phyloP scores from a whole-genome alignment of 1,140 invertebrate species.

The Drosophila subobscura region DNA sequence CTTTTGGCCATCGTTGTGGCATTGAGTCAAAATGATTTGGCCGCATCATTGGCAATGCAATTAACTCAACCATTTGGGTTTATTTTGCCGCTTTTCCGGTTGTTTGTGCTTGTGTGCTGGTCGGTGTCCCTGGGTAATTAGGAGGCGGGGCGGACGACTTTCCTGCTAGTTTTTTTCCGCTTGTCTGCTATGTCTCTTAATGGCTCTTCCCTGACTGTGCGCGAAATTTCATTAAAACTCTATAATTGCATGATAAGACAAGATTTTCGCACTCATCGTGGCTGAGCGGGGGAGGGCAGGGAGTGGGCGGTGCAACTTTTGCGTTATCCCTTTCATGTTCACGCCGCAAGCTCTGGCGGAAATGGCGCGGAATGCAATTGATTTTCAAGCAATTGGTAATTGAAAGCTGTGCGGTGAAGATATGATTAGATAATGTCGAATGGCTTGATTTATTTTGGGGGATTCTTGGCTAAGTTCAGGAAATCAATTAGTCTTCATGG shows the following conservation, averaged over 20 bases:
- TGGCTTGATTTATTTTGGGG: too few relatives aligned
- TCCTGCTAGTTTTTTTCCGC: conserved; percentile 5
- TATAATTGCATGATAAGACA: conserved; percentile 79
- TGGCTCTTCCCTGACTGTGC: conserved; percentile 67
- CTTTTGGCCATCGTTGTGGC: conserved; percentile 30
- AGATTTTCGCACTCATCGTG: conserved; percentile 42
- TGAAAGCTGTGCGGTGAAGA: not conserved
- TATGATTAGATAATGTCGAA: too few relatives aligned
- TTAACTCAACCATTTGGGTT: conserved; percentile 51
- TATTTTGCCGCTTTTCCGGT: conserved; percentile 1
- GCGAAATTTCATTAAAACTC: conserved; percentile 78
- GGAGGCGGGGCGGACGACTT: conserved; percentile 20
- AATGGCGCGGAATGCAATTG: conserved; percentile 24
- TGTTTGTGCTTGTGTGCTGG: conserved; percentile 10
- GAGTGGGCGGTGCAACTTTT: conserved; percentile 24
- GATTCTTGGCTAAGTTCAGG: too few relatives aligned
- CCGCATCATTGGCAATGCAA: conserved; percentile 76
- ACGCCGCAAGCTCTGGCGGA: conserved; percentile 4
- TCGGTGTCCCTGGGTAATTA: conserved; percentile 64
- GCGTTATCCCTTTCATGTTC: conserved; percentile 6
- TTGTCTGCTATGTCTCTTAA: conserved; percentile 35
- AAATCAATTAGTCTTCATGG: too few relatives aligned
- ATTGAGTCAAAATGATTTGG: conserved; percentile 65
- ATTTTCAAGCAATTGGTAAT: conserved; percentile 22
- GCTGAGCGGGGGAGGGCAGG: too few relatives aligned